Evolutionary conservation across 2,888 invertebrate species (phyloP).

Genomic region (Clanis bilineata): DNA sequence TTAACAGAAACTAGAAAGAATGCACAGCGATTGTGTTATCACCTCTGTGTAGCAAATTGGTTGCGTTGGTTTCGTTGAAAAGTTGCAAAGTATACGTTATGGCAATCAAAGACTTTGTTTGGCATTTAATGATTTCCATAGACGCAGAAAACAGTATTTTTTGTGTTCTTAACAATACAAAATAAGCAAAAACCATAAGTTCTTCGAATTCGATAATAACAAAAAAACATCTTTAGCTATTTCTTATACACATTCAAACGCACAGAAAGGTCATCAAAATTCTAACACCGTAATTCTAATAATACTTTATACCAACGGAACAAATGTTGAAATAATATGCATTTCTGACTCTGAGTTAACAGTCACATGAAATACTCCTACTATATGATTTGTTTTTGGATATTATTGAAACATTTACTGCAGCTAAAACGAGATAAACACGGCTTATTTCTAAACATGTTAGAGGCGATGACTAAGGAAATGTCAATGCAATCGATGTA

Average conservation of each 20-base stretch:
- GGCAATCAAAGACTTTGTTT: neutral
- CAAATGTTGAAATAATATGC: neutral
- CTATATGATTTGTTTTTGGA: neutral
- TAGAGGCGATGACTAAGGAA: neutral
- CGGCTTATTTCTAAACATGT: neutral
- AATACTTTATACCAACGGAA: neutral
- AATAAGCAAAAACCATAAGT: neutral
- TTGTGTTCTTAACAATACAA: neutral
- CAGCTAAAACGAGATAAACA: too few relatives aligned
- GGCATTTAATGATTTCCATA: neutral
- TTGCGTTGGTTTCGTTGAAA: neutral
- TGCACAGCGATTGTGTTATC: constrained; percentile 9
- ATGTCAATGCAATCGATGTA: neutral
- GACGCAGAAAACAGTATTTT: neutral
- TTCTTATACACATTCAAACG: neutral
- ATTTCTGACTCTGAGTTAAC: neutral
- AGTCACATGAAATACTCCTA: neutral
- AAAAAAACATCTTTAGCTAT: neutral
- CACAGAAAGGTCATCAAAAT: neutral
- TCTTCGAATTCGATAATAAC: neutral
- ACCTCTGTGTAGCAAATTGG: neutral
- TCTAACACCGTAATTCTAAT: neutral
- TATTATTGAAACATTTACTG: neutral
- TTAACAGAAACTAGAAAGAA: constrained; percentile 4
- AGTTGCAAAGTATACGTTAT: neutral